Evolutionary conservation across 1,140 invertebrate species (phyloP).

Genomic region (Camponotus pennsylvanicus): DNA sequence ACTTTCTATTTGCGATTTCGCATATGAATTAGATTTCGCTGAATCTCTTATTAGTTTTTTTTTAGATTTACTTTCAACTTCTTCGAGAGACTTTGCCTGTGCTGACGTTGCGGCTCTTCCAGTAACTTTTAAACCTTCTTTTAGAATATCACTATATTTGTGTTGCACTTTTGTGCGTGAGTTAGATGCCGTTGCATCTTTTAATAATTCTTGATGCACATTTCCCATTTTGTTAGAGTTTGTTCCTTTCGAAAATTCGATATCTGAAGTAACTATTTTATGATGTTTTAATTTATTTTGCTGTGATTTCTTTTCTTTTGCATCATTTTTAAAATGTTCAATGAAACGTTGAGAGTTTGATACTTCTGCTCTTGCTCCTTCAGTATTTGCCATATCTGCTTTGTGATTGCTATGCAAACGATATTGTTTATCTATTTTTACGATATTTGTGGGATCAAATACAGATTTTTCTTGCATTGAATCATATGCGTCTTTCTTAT

Average conservation of each 20-base stretch:
- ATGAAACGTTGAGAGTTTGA: slow-evolving; percentile 9
- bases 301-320: neutral
- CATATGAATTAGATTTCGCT: neutral
- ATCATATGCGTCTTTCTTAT: neutral
- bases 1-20: neutral
- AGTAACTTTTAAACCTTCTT: slow-evolving; percentile 25
- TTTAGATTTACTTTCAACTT: slow-evolving; percentile 21
- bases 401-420: neutral
- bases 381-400: neutral
- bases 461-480: neutral
- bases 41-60: slow-evolving; percentile 5
- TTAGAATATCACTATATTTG: neutral
- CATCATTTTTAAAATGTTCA: neutral
- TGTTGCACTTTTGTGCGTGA: slow-evolving; percentile 2
- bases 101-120: neutral
- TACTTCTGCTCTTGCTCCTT: neutral
- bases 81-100: neutral
- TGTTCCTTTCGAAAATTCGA: neutral
- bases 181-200: neutral
- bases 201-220: neutral
- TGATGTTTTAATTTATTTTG: slow-evolving; percentile 6
- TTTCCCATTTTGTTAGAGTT: slow-evolving; percentile 18
- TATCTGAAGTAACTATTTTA: slow-evolving; percentile 2
- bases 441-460: neutral
- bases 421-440: neutral